Evolutionary conservation across 1,140 invertebrate species (phyloP).

Genomic region (Sesamia nonagrioides): DNA sequence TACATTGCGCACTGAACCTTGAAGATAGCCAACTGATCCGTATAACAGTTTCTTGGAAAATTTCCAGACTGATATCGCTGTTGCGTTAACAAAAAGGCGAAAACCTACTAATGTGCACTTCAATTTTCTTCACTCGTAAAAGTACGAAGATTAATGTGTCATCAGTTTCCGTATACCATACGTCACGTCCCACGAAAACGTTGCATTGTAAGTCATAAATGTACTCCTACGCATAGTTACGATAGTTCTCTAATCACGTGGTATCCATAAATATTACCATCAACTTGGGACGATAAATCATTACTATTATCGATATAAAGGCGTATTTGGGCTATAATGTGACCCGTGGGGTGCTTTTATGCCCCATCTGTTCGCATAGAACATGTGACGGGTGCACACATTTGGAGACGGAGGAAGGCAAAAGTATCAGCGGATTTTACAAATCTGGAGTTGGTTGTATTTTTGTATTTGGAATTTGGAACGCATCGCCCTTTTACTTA

Average conservation of each 20-base stretch:
- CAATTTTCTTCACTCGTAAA: neutral
- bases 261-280: conserved; percentile 36
- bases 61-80: conserved; percentile 8
- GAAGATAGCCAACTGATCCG: conserved; percentile 11
- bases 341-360: conserved; percentile 34
- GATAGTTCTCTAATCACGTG: conserved; percentile 33
- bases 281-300: conserved; percentile 49
- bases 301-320: conserved; percentile 39
- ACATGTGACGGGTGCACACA: conserved; percentile 26
- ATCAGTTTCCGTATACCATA: conserved; percentile 3
- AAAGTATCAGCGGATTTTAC: conserved; percentile 12
- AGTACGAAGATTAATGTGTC: conserved; percentile 3
- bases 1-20: conserved; percentile 12
- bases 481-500: too few relatives aligned
- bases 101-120: conserved; percentile 14
- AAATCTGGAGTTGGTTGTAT: neutral
- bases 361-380: conserved; percentile 25
- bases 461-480: neutral
- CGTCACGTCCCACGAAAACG: conserved; percentile 24
- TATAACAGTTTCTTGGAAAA: conserved; percentile 11
- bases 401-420: neutral
- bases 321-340: conserved; percentile 43
- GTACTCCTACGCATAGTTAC: neutral
- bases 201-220: neutral
- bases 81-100: neutral